These are phyloP conservation scores for Drosophila pectinifera DNA, from an alignment of 1,140 invertebrate genomes.

Conservation along the genomic window DNA sequence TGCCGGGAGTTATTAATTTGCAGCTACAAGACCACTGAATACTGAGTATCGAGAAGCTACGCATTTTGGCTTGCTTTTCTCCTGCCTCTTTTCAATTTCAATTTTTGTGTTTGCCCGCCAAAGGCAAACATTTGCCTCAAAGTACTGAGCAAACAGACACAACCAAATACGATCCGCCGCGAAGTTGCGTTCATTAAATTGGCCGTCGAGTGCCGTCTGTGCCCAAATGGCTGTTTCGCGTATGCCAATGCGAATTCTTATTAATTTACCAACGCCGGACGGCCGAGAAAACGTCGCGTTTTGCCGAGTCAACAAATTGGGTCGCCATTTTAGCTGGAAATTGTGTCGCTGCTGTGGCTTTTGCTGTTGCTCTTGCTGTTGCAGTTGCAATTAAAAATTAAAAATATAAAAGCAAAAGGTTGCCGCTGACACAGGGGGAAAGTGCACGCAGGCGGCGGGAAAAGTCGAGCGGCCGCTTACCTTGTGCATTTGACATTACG, in stretches of 20 bases:
- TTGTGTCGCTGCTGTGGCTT: constrained; percentile 73
- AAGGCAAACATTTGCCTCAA: constrained; percentile 75
- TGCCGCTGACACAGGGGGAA: constrained; percentile 43
- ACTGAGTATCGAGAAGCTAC: constrained; percentile 48
- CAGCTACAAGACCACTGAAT: constrained; percentile 76
- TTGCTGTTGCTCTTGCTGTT: constrained; percentile 24
- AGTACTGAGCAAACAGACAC: constrained; percentile 71
- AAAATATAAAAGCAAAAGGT: background rate
- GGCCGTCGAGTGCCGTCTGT: constrained; percentile 13
- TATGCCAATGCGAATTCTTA: constrained; percentile 50
- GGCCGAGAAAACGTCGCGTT: constrained; percentile 41
- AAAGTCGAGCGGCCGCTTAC: constrained; percentile 47
- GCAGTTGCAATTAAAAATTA: constrained; percentile 20
- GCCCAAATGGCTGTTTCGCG: constrained; percentile 39
- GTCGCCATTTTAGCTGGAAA: constrained; percentile 72
- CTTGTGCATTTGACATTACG: constrained; percentile 63
- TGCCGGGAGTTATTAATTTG: constrained; percentile 74
- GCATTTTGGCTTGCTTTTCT: constrained; percentile 4
- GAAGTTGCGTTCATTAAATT: constrained; percentile 59
- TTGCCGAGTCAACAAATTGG: constrained; percentile 68
- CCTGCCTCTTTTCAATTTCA: constrained; percentile 5
- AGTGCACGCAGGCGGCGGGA: constrained; percentile 41
- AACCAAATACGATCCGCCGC: constrained; percentile 16
- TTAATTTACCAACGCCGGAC: constrained; percentile 57
- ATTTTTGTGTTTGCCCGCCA: constrained; percentile 53